Percentiles rank a stretch among this genome's conserved stretches.
These are phyloP conservation scores for Grus americana DNA, from an alignment of 2,113 vertebrate species.

Conservation along the genomic window DNA sequence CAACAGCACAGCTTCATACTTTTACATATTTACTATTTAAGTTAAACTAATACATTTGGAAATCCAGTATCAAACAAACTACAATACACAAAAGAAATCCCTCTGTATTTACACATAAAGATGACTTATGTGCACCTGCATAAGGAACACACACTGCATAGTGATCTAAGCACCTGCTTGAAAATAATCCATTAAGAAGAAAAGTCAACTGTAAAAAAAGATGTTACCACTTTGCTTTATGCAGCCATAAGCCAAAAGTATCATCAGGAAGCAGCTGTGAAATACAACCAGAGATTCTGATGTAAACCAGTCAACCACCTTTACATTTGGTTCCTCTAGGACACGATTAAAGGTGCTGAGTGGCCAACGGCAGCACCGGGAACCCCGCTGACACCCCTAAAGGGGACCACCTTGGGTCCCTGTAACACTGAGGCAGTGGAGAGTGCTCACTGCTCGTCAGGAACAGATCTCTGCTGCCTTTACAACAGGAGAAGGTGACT, in stretches of 20 bases:
- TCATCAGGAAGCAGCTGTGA: neutral
- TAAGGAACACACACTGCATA: neutral
- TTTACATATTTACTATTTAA: neutral
- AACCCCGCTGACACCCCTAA: neutral
- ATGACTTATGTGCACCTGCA: neutral
- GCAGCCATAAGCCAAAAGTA: fast-evolving
- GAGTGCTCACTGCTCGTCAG: neutral
- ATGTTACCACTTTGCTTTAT: fast-evolving
- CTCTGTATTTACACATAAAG: neutral
- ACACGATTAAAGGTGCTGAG: neutral
- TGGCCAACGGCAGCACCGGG: neutral
- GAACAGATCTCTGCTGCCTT: neutral
- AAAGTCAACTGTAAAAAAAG: neutral
- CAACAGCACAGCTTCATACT: neutral
- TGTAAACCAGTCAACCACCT: neutral
- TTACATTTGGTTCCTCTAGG: neutral
- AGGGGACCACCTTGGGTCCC: too few relatives aligned
- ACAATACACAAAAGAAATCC: neutral
- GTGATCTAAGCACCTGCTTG: neutral
- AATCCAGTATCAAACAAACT: neutral
- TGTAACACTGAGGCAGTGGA: fast-evolving
- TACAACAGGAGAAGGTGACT: neutral
- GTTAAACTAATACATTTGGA: neutral
- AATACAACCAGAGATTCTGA: neutral
- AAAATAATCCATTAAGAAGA: neutral